Evolutionary conservation across 2,888 invertebrate species (phyloP).

Genomic region (Trachelus stipa): DNA sequence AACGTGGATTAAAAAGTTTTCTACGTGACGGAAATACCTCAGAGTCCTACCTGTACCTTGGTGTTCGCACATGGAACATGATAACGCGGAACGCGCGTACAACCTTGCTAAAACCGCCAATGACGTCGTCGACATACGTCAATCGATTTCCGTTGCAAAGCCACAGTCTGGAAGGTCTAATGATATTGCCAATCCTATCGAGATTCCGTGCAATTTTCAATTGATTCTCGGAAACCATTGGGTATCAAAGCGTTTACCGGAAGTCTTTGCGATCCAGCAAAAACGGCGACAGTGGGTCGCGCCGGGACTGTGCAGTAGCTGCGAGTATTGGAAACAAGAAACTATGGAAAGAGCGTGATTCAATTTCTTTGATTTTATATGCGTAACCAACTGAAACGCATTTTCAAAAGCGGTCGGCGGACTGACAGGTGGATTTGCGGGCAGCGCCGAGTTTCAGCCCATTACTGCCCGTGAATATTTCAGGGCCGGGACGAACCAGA

Average conservation of each 20-base stretch:
- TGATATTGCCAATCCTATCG: neutral
- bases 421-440: conserved; percentile 29
- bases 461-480: conserved; percentile 54
- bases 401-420: conserved; percentile 17
- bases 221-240: neutral
- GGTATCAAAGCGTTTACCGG: neutral
- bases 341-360: neutral
- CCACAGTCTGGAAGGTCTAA: neutral
- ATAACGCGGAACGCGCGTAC: neutral
- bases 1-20: conserved; percentile 45
- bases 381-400: neutral
- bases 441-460: conserved; percentile 34
- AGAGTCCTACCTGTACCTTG: neutral
- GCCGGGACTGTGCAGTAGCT: neutral
- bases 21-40: conserved; percentile 29
- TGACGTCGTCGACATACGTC: conserved; percentile 2
- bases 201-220: neutral
- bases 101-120: neutral
- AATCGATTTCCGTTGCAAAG: neutral
- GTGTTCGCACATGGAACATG: neutral
- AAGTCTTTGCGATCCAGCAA: neutral
- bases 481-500: conserved; percentile 30
- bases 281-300: neutral
- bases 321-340: neutral
- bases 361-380: neutral